phyloP scores from a whole-genome alignment of 2,797 vertebrate genomes.

The Microctenopoma lineatum region DNA sequence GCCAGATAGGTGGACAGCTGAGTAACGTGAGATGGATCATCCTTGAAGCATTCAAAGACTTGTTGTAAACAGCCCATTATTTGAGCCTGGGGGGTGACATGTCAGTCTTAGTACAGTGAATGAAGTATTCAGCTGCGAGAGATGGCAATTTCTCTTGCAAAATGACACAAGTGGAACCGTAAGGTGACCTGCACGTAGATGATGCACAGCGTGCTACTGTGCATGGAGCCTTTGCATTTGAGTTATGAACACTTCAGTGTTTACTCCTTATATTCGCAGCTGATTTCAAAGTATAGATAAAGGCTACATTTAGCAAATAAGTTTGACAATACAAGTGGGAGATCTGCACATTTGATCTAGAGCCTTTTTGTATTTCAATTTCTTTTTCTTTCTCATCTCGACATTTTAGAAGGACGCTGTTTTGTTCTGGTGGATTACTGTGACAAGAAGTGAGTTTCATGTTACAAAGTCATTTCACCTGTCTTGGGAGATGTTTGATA shows the following conservation, averaged over 20 bases:
- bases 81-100: conserved; percentile 60
- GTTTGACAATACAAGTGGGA: not conserved
- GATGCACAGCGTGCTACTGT: conserved; percentile 34
- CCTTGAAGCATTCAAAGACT: conserved; percentile 55
- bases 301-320: not conserved
- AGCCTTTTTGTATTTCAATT: not conserved
- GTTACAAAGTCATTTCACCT: not conserved
- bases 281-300: conserved; percentile 25
- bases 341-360: not conserved
- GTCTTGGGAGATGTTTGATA: not conserved
- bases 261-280: conserved; percentile 22
- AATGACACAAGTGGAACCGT: conserved; percentile 33
- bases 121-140: conserved; percentile 48
- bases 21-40: conserved; percentile 62
- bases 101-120: conserved; percentile 38
- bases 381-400: not conserved
- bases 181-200: conserved; percentile 32
- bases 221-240: not conserved
- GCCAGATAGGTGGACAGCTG: conserved; percentile 12
- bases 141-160: conserved; percentile 39
- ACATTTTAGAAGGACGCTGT: not conserved
- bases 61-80: conserved; percentile 53
- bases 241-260: conserved; percentile 2
- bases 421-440: not conserved
- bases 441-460: not conserved